Percentiles rank a stretch among this genome's conserved stretches.
Conservation (phyloP, 2,888 invertebrate species). For the Caenorhabditis panamensis region DNA sequence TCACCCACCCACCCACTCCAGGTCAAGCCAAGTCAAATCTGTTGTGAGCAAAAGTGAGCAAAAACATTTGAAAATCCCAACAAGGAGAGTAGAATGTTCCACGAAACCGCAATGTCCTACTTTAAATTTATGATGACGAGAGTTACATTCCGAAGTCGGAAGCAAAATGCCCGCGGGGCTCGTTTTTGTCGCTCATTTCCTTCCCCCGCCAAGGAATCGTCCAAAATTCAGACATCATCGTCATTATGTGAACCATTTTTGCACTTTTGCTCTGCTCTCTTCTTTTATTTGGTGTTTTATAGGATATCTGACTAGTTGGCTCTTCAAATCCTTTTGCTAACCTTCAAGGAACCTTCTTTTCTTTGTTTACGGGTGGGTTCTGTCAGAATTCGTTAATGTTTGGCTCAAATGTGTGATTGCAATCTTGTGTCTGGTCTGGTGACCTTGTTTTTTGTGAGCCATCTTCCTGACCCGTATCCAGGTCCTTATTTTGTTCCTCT, state of each 20-base stretch:
- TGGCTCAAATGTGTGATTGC: constrained; percentile 1
- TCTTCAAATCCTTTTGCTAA: too few species aligned
- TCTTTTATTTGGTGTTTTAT: neutral
- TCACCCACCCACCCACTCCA: constrained; percentile 1
- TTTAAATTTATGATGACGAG: constrained; percentile 48
- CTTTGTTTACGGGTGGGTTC: neutral
- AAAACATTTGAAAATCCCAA: too few species aligned
- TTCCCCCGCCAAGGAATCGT: constrained; percentile 17
- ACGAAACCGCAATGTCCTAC: constrained; percentile 34
- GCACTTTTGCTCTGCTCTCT: neutral
- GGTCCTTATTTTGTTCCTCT: neutral
- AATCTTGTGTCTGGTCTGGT: neutral
- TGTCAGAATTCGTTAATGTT: constrained; percentile 3
- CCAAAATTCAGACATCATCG: constrained; percentile 51
- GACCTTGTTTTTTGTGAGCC: neutral
- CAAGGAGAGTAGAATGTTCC: constrained; percentile 4
- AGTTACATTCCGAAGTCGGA: constrained; percentile 15
- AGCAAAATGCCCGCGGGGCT: constrained; percentile 61
- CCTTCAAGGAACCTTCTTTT: neutral
- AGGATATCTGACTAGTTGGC: neutral
- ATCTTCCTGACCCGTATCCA: neutral
- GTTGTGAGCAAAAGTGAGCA: neutral
- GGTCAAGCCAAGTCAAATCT: neutral
- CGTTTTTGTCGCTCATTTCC: constrained; percentile 47
- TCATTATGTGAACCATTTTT: constrained; percentile 41